Conservation (phyloP, 2,113 vertebrate species). For the Colossoma macropomum region DNA sequence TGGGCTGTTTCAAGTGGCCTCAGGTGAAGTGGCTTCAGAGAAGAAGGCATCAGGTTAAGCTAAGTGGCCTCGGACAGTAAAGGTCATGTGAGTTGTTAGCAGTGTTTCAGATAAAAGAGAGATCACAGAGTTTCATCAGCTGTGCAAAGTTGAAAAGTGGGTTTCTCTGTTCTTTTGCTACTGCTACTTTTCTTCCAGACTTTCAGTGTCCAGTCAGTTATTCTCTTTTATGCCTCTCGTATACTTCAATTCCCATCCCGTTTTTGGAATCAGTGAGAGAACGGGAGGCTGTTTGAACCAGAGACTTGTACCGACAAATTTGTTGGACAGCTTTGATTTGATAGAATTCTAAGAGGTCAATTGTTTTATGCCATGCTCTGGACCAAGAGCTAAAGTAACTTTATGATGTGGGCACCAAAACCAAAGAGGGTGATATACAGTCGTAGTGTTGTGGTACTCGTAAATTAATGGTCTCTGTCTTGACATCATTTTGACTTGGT, state of each 20-base stretch:
- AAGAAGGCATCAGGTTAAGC: no score
- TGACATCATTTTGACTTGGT: no score
- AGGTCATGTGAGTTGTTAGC: not conserved
- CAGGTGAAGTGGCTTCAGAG: no score
- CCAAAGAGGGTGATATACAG: no score
- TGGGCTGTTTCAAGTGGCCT: no score
- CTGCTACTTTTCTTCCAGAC: not conserved
- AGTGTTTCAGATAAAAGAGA: not conserved
- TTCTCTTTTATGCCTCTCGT: not conserved
- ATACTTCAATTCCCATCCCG: not conserved
- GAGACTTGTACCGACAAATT: not conserved
- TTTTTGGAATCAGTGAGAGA: not conserved
- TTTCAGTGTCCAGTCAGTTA: not conserved
- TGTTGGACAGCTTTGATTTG: not conserved
- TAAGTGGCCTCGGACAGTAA: no score
- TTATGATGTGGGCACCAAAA: not conserved
- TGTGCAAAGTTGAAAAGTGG: not conserved
- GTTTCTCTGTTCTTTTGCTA: not conserved
- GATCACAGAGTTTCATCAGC: not conserved
- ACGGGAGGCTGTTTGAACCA: not conserved
- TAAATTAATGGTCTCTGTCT: no score
- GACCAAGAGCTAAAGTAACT: not conserved
- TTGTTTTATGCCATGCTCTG: not conserved
- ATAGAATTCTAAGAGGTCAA: not conserved
- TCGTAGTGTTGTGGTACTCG: no score